These are phyloP conservation scores for Phycodurus eques DNA, from an alignment of 2,113 vertebrate species.

Conservation along the genomic window DNA sequence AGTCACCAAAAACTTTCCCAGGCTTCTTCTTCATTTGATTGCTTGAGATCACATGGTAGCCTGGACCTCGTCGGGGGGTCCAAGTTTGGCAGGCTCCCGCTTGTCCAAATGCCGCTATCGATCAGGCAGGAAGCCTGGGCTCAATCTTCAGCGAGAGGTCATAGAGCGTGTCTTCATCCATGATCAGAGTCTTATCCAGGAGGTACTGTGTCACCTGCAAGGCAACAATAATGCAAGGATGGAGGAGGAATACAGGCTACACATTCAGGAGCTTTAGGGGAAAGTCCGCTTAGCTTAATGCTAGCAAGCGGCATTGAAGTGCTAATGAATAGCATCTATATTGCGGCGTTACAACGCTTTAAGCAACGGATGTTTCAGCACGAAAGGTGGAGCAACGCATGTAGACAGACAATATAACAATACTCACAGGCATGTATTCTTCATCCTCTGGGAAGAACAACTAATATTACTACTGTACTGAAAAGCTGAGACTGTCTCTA, in stretches of 20 bases:
- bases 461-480: too few species aligned
- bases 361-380: too few species aligned
- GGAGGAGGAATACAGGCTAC: not conserved
- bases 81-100: constrained; percentile 34
- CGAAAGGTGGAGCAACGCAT: too few species aligned
- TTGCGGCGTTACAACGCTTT: too few species aligned
- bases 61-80: constrained; percentile 31
- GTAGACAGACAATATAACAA: too few species aligned
- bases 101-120: constrained; percentile 19
- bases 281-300: not conserved
- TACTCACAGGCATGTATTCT: too few species aligned
- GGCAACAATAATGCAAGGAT: not conserved
- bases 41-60: constrained; percentile 32
- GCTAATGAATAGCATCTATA: too few species aligned
- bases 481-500: too few species aligned
- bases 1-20: not conserved
- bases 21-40: constrained; percentile 1
- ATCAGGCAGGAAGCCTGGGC: constrained; percentile 94
- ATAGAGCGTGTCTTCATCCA: constrained; percentile 96
- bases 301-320: too few species aligned
- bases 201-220: constrained; percentile 94
- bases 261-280: too few species aligned
- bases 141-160: constrained; percentile 96
- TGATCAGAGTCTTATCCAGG: constrained; percentile 91
- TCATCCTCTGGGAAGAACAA: too few species aligned